These are phyloP conservation scores for Phoxinus phoxinus DNA, from an alignment of 2,113 vertebrate species.

Conservation along the genomic window DNA sequence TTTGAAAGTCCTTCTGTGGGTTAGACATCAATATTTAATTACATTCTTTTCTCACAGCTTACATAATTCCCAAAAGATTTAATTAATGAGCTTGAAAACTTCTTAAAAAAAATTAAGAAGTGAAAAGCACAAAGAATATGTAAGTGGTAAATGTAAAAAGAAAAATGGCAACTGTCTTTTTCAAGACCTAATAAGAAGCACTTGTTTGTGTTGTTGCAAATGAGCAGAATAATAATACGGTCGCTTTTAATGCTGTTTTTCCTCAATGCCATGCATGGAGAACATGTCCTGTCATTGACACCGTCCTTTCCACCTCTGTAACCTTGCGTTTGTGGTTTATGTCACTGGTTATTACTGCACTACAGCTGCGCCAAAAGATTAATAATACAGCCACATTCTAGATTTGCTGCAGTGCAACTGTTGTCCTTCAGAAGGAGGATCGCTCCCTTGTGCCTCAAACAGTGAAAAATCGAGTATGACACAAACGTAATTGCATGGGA, in stretches of 20 bases:
- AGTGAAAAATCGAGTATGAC: constrained; percentile 82
- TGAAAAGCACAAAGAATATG: constrained; percentile 42
- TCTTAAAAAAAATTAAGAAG: constrained; percentile 24
- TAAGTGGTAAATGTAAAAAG: constrained; percentile 5
- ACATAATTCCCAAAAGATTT: constrained; percentile 73
- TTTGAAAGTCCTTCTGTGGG: constrained; percentile 59
- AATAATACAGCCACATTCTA: constrained; percentile 46
- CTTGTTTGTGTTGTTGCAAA: constrained; percentile 24
- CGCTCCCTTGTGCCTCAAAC: constrained; percentile 63
- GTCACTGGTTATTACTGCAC: constrained; percentile 50
- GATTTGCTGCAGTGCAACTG: constrained; percentile 59
- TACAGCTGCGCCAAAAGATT: constrained; percentile 51
- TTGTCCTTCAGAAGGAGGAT: constrained; percentile 70
- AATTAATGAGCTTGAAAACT: constrained; percentile 82
- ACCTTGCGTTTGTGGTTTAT: constrained; percentile 31
- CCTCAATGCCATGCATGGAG: neutral
- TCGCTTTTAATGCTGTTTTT: constrained; percentile 6
- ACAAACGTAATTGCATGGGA: constrained; percentile 80
- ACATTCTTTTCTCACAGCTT: constrained; percentile 70
- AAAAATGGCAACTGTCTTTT: constrained; percentile 4
- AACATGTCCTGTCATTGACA: constrained; percentile 17
- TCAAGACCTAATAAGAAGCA: constrained; percentile 30
- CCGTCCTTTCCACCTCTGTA: constrained; percentile 40
- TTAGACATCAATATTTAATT: constrained; percentile 83
- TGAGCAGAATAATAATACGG: neutral